These are phyloP conservation scores for Cheilosia soror DNA, from an alignment of 2,888 invertebrate genomes.

Conservation along the genomic window DNA sequence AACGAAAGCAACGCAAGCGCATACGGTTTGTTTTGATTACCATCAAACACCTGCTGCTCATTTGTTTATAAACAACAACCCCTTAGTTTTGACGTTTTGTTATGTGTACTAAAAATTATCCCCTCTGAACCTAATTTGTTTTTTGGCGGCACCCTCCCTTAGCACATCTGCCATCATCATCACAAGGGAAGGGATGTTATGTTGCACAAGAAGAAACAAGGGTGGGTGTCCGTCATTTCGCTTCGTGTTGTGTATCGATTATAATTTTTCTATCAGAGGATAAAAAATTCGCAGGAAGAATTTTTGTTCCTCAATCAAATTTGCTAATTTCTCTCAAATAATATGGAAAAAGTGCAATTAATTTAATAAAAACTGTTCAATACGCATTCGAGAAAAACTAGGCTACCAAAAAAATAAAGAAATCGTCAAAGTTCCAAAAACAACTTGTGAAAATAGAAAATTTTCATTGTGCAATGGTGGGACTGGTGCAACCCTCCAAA, in stretches of 20 bases:
- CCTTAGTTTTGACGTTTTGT: constrained; percentile 7
- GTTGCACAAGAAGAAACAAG: constrained; percentile 20
- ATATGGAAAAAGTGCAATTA: constrained; percentile 22
- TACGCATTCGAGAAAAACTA: background rate
- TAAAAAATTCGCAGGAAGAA: constrained; percentile 26
- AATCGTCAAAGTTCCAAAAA: constrained; percentile 17
- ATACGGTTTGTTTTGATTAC: constrained; percentile 32
- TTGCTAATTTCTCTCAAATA: constrained; percentile 8
- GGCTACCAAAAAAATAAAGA: constrained; percentile 6
- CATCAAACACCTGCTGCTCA: background rate
- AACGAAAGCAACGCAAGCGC: background rate
- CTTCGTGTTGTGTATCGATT: constrained; percentile 52
- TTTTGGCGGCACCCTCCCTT: constrained; percentile 33
- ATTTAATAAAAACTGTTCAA: constrained; percentile 6
- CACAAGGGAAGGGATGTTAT: constrained; percentile 45
- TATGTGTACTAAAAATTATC: background rate
- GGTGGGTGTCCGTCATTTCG: constrained; percentile 38
- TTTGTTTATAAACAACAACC: constrained; percentile 55
- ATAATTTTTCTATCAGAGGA: constrained; percentile 43
- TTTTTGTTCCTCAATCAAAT: background rate
- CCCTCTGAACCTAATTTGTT: background rate
- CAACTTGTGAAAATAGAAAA: constrained; percentile 27
- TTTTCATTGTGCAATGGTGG: constrained; percentile 79
- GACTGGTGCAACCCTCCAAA: constrained; percentile 82
- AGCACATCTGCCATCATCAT: background rate